Evolutionary conservation across 1,140 invertebrate genomes (phyloP).

Genomic region (Drosophila eugracilis): DNA sequence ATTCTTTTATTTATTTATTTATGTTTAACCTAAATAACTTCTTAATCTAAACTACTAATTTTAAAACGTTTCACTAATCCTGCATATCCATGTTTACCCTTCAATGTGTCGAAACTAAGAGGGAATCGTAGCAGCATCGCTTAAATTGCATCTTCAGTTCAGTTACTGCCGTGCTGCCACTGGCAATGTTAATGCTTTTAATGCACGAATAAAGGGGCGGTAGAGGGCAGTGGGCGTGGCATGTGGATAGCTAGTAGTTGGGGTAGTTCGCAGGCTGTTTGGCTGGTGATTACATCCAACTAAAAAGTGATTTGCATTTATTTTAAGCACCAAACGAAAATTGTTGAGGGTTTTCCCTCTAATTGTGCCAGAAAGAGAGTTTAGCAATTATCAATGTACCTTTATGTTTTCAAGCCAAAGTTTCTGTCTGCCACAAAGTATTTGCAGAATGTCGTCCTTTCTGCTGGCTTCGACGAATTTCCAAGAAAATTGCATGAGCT

Average conservation of each 20-base stretch:
- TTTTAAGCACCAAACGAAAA: conserved; percentile 32
- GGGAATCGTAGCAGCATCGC: conserved; percentile 26
- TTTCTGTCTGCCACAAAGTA: conserved; percentile 53
- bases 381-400: conserved; percentile 50
- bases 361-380: conserved; percentile 15
- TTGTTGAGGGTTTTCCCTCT: background rate
- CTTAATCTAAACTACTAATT: too few species aligned
- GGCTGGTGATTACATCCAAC: conserved; percentile 42
- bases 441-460: conserved; percentile 32
- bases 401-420: conserved; percentile 33
- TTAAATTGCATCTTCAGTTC: conserved; percentile 75
- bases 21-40: too few species aligned
- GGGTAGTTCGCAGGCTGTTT: conserved; percentile 21
- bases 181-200: conserved; percentile 73
- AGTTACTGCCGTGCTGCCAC: conserved; percentile 36
- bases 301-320: conserved; percentile 61
- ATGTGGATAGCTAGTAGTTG: background rate
- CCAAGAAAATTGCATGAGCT: conserved; percentile 56
- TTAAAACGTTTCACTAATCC: too few species aligned
- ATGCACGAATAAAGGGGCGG: conserved; percentile 34
- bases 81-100: background rate
- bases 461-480: conserved; percentile 45
- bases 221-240: conserved; percentile 22
- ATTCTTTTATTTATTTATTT: too few species aligned
- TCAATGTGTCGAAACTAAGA: background rate